These are phyloP conservation scores for Danio kyathit DNA, from an alignment of 2,797 vertebrate genomes.

Conservation along the genomic window DNA sequence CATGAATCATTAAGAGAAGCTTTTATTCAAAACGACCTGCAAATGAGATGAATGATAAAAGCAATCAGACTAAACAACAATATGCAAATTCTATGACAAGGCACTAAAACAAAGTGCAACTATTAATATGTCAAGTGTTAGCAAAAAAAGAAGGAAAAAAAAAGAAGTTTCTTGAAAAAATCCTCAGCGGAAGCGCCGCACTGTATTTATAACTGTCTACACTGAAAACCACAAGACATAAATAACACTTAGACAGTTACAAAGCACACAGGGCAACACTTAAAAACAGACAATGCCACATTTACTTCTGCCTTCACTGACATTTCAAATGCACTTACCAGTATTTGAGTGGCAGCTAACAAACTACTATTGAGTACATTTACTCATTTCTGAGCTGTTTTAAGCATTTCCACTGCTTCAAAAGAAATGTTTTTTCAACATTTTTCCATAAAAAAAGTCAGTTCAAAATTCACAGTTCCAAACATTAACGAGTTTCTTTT, in stretches of 20 bases:
- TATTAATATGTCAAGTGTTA: no score
- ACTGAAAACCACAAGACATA: slow-evolving; percentile 15
- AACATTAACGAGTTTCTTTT: no score
- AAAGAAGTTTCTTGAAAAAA: background rate
- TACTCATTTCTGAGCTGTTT: background rate
- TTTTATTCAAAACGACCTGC: no score
- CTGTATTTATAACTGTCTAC: slow-evolving; percentile 17
- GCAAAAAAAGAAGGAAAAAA: background rate
- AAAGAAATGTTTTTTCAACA: background rate
- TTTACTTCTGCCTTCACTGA: background rate
- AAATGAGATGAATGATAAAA: background rate
- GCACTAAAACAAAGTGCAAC: slow-evolving; percentile 10
- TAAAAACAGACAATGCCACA: background rate
- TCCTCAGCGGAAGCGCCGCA: slow-evolving; percentile 3
- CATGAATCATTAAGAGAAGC: no score
- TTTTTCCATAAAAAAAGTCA: background rate
- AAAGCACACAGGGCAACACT: background rate
- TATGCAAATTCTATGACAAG: no score
- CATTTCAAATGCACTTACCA: slow-evolving; percentile 6
- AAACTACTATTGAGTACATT: background rate
- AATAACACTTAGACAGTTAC: slow-evolving; percentile 7
- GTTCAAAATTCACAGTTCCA: no score
- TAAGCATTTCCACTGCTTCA: background rate
- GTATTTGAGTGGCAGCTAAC: background rate
- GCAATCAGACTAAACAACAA: background rate